A percentile compares a stretch with the other conserved stretches of the same genome.
Conservation (phyloP, 2,797 vertebrate species). For the Sebastes cheni region DNA sequence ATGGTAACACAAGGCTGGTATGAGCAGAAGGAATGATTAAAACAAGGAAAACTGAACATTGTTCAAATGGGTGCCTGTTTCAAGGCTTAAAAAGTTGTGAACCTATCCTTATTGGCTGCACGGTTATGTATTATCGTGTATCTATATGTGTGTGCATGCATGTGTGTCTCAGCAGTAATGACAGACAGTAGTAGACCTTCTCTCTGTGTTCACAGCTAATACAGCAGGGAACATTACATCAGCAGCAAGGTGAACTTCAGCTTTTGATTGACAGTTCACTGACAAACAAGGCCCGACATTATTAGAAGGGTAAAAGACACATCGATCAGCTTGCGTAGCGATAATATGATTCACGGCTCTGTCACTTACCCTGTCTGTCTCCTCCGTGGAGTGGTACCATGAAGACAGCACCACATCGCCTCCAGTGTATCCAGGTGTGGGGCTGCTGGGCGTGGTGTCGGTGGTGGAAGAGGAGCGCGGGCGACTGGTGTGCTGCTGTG, state of each 20-base stretch:
- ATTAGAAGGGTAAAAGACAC: conserved; percentile 11
- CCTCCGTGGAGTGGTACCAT: conserved; percentile 88
- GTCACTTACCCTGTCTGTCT: conserved; percentile 87
- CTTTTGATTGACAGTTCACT: conserved; percentile 30
- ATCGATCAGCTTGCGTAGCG: background rate
- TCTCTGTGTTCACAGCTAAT: background rate
- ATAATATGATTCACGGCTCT: conserved; percentile 11
- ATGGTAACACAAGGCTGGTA: background rate
- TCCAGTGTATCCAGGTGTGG: conserved; percentile 65
- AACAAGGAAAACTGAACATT: background rate
- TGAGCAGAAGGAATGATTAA: background rate
- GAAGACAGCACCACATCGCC: conserved; percentile 80
- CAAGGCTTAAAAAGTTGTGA: background rate
- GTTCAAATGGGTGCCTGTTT: background rate
- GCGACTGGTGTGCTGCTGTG: conserved; percentile 82
- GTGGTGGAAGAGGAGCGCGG: conserved; percentile 92
- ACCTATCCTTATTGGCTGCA: background rate
- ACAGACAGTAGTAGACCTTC: background rate
- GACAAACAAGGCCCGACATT: conserved; percentile 33
- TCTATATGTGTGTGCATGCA: background rate
- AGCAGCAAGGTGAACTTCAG: conserved; percentile 40
- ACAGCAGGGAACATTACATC: conserved; percentile 6
- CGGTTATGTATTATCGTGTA: background rate
- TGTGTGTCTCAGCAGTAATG: background rate
- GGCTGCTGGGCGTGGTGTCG: conserved; percentile 85